These are phyloP conservation scores for Cathartes aura DNA, from an alignment of 2,113 vertebrate species.

Conservation along the genomic window DNA sequence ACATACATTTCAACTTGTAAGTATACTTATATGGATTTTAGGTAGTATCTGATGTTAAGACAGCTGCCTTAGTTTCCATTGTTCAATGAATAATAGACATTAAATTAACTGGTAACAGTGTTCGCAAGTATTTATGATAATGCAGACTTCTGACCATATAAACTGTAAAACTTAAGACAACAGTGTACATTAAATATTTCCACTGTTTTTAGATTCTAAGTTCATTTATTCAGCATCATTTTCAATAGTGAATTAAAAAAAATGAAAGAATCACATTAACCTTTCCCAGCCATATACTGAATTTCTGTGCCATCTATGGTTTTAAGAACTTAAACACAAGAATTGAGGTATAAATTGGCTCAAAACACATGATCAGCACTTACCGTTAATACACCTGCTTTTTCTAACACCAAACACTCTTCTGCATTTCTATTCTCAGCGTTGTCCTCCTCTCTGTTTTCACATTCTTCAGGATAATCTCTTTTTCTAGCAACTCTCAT, in stretches of 20 bases:
- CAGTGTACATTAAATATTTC: neutral
- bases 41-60: neutral
- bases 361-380: neutral
- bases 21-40: neutral
- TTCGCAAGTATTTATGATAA: neutral
- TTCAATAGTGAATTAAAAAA: neutral
- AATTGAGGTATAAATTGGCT: neutral
- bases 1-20: neutral
- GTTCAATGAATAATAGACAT: neutral
- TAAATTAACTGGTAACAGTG: neutral
- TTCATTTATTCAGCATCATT: neutral
- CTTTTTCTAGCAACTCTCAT: neutral
- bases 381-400: neutral
- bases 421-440: neutral
- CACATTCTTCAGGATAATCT: neutral
- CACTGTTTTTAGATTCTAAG: neutral
- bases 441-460: neutral
- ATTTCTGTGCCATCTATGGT: neutral
- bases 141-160: neutral
- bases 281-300: neutral
- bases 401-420: neutral
- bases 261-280: neutral
- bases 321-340: neutral
- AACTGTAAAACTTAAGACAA: neutral
- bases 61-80: neutral